Percentiles rank a stretch among this genome's conserved stretches.
These are phyloP conservation scores for Bombus turneri DNA, from an alignment of 1,140 invertebrate species.

Conservation along the genomic window DNA sequence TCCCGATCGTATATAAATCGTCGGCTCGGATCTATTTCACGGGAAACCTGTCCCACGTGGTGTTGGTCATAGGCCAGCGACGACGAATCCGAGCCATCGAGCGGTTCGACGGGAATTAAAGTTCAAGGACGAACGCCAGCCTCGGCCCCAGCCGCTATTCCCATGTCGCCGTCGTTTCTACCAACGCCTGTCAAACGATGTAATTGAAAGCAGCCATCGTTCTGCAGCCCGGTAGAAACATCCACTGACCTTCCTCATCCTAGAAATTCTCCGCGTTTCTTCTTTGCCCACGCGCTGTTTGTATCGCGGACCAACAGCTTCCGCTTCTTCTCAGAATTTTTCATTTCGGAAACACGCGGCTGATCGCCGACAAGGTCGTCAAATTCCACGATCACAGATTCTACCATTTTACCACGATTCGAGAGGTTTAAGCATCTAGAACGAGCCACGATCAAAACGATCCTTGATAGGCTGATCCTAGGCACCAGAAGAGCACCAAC, in stretches of 20 bases:
- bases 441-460: too few relatives aligned
- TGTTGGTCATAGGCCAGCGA: neutral
- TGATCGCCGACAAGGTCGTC: too few relatives aligned
- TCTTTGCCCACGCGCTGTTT: neutral
- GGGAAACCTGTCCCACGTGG: constrained; percentile 39
- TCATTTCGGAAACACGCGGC: too few relatives aligned
- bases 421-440: too few relatives aligned
- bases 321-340: too few relatives aligned
- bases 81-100: neutral
- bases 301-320: too few relatives aligned
- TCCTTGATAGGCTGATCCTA: too few relatives aligned
- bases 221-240: too few relatives aligned
- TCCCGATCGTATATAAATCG: constrained; percentile 66
- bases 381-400: too few relatives aligned
- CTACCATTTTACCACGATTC: too few relatives aligned
- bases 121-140: constrained; percentile 49
- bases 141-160: constrained; percentile 33
- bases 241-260: constrained; percentile 18
- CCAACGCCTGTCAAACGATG: constrained; percentile 8
- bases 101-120: constrained; percentile 28
- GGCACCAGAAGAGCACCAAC: too few relatives aligned
- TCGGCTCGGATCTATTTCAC: neutral
- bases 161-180: constrained; percentile 23
- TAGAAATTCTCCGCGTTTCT: neutral
- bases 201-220: constrained; percentile 25